Conservation (phyloP, 1,140 invertebrate species). For the Drosophila saltans region DNA sequence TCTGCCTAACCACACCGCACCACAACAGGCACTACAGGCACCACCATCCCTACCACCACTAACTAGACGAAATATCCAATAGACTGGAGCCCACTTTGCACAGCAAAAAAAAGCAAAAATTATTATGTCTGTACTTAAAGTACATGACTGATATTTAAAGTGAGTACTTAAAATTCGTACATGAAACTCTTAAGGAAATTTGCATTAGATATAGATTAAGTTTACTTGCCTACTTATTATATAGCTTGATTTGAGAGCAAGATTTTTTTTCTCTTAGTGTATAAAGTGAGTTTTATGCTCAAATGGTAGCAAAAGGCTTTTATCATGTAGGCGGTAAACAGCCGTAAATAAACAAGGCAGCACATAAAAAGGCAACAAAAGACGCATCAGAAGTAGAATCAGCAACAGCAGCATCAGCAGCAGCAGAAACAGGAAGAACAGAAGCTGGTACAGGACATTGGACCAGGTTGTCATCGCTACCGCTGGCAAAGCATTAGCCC, state of each 20-base stretch:
- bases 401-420: conserved; percentile 1
- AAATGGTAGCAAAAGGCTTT: conserved; percentile 64
- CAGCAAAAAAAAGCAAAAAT: neutral
- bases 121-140: conserved; percentile 2
- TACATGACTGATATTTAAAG: neutral
- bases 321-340: conserved; percentile 77
- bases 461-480: conserved; percentile 63
- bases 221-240: neutral
- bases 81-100: conserved; percentile 19
- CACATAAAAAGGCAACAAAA: conserved; percentile 70
- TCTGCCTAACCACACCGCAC: conserved; percentile 15
- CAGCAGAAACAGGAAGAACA: conserved; percentile 23
- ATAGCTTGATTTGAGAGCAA: conserved; percentile 10
- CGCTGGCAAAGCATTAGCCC: conserved; percentile 33
- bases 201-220: conserved; percentile 7
- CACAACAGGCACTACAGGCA: neutral
- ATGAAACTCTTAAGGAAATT: neutral
- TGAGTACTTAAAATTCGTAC: conserved; percentile 1
- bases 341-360: conserved; percentile 72
- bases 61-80: conserved; percentile 1
- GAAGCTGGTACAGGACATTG: conserved; percentile 33
- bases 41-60: neutral
- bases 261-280: conserved; percentile 23
- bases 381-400: conserved; percentile 21
- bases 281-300: conserved; percentile 50